These are phyloP conservation scores for Ametastegia equiseti DNA, from an alignment of 2,888 invertebrate genomes.

Conservation along the genomic window DNA sequence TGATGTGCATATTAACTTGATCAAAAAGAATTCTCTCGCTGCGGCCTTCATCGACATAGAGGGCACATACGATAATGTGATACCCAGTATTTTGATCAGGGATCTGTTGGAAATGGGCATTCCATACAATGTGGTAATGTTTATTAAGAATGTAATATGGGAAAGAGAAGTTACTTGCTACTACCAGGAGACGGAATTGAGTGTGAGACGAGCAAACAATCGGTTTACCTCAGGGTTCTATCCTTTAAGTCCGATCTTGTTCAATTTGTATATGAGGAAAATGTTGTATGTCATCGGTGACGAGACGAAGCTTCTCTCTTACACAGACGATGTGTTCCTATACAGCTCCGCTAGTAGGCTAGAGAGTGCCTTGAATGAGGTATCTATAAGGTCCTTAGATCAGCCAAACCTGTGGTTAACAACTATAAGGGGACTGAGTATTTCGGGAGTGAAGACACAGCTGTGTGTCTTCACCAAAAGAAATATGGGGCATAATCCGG, in stretches of 20 bases:
- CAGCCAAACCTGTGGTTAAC: background rate
- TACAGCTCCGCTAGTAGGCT: background rate
- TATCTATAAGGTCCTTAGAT: background rate
- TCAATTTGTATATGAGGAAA: slow-evolving; percentile 7
- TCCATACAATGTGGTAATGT: background rate
- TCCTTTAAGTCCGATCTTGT: slow-evolving; percentile 32
- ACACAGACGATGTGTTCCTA: background rate
- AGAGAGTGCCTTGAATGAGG: background rate
- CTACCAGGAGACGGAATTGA: background rate
- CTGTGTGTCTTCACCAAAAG: slow-evolving; percentile 14
- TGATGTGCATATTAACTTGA: background rate
- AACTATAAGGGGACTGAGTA: background rate
- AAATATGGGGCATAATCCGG: background rate
- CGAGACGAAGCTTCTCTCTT: background rate
- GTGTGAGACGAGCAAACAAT: background rate
- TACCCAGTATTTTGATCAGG: background rate
- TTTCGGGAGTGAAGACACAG: slow-evolving; percentile 25
- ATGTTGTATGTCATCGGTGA: background rate
- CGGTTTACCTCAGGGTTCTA: slow-evolving; percentile 27
- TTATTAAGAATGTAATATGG: background rate
- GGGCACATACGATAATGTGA: slow-evolving; percentile 45
- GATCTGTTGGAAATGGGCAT: background rate
- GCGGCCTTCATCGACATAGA: slow-evolving; percentile 36
- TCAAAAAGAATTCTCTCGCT: background rate
- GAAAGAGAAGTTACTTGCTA: background rate